Percentiles rank a stretch among this genome's conserved stretches.
These are phyloP conservation scores for Amazona finschi DNA, from an alignment of 2,797 vertebrate genomes.

Conservation along the genomic window DNA sequence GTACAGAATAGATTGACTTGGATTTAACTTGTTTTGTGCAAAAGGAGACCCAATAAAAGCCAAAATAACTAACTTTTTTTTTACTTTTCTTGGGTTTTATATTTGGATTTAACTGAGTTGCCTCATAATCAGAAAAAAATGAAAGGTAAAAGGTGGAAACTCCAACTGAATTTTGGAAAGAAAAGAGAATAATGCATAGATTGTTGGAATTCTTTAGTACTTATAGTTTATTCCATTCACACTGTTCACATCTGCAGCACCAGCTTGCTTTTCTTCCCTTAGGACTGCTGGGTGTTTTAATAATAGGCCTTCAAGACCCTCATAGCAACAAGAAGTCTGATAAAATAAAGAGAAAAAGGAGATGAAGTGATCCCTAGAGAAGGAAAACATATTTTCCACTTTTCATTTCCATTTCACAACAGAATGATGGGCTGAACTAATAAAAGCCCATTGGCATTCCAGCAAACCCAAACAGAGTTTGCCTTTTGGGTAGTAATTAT, in stretches of 20 bases:
- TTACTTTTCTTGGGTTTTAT: background rate
- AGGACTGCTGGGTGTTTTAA: constrained; percentile 68
- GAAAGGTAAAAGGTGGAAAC: background rate
- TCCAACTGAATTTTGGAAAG: background rate
- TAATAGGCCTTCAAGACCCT: constrained; percentile 60
- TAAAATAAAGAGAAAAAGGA: constrained; percentile 62
- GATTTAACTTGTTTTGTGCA: background rate
- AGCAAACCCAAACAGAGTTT: constrained; percentile 5
- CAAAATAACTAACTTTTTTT: background rate
- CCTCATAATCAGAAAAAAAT: background rate
- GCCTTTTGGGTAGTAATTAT: constrained; percentile 40
- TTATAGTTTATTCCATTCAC: constrained; percentile 48
- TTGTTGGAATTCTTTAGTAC: background rate
- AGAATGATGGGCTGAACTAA: constrained; percentile 33
- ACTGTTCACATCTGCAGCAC: constrained; percentile 62
- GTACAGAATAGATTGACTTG: background rate
- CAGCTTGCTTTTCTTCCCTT: constrained; percentile 71
- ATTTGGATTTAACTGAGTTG: background rate
- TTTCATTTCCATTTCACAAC: constrained; percentile 57
- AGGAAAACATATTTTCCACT: constrained; percentile 63
- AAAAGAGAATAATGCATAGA: background rate
- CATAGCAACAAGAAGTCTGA: constrained; percentile 48
- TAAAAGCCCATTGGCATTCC: constrained; percentile 44
- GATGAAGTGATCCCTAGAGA: constrained; percentile 45
- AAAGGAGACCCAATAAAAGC: background rate